phyloP scores from a whole-genome alignment of 2,888 invertebrate species.

The Cryptus armator region DNA sequence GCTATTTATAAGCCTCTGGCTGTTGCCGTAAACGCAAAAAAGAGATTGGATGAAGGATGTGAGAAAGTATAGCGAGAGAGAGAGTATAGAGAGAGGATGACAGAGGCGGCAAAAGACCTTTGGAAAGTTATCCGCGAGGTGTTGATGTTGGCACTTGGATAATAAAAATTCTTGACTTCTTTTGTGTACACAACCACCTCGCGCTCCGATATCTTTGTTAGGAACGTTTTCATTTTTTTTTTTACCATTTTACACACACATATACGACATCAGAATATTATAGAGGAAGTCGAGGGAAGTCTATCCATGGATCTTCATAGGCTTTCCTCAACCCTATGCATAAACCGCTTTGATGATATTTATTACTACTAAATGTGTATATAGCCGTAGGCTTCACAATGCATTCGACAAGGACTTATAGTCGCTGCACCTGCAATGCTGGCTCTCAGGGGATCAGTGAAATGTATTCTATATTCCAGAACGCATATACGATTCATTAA shows the following conservation, averaged over 20 bases:
- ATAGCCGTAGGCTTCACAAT: constrained; percentile 18
- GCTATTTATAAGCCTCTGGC: constrained; percentile 31
- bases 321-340: constrained; percentile 24
- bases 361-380: constrained; percentile 42
- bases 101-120: constrained; percentile 44
- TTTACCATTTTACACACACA: constrained; percentile 22
- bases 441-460: not conserved
- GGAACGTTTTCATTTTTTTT: constrained; percentile 48
- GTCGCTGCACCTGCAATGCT: not conserved
- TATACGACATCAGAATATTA: constrained; percentile 9
- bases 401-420: constrained; percentile 25
- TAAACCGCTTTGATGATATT: constrained; percentile 41
- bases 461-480: not conserved
- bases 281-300: constrained; percentile 10
- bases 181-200: constrained; percentile 42
- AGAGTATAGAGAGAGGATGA: not conserved
- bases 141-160: constrained; percentile 45
- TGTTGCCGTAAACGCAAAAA: constrained; percentile 24
- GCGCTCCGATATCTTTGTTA: constrained; percentile 48
- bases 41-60: not conserved
- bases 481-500: not conserved
- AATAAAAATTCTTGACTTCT: constrained; percentile 64
- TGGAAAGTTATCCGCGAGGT: constrained; percentile 54
- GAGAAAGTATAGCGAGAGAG: constrained; percentile 20
- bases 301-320: constrained; percentile 28